Base-by-base conservation (phyloP, 1,140 invertebrate genomes). In the Drosophila setifemur region DNA sequence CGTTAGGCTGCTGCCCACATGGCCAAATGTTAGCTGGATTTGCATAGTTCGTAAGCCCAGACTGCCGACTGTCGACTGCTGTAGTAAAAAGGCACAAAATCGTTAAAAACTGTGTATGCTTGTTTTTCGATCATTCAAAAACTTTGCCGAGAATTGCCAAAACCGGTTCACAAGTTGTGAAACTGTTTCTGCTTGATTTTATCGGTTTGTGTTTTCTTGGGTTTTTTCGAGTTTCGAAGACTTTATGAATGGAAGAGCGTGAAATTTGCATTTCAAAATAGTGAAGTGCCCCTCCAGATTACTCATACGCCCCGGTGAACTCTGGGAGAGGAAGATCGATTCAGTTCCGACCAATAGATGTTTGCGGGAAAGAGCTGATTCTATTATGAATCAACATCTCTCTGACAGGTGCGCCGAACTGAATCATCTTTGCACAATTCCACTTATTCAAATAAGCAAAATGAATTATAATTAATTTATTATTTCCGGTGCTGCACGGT, bases 1-100 rank as follows among this genome's bases (percentile, higher is more conserved):
- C 50, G 58, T 53, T 31, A 12, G 50, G 33, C 66, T 53, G 61
- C 53, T 72, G 63, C 78, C 78, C 78, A 83, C 78, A 83, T 70
- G 64, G 55, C 53, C 21, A 40, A 37, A 35, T 49, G 69, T 48
- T 78, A 14, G 54, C 52, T 73, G 57, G 53, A 85, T 85, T 85
- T 85, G 79, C 81, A 86, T 85, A 79, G 70, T 74, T 68, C 77
- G 74, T 79, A 79, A 83, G 78, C 60, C 73, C 70, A 83, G 69
- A 71, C 61, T 76, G 68, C 63, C 64, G 74, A 79, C 71, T 57
- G 74, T 58, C 58, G 35, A 26, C 57, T 61, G 57, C 52, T 74
- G 72, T 82, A 82, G 71, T 82, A 81, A 81, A 81, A 48, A 63
- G 64, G 44, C 70, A 85, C 70, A 78, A 85, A 75, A 75, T 83